Percentiles rank a stretch among this genome's conserved stretches.
Conservation (phyloP, 1,140 invertebrate genomes). For the Cherax destructor region DNA sequence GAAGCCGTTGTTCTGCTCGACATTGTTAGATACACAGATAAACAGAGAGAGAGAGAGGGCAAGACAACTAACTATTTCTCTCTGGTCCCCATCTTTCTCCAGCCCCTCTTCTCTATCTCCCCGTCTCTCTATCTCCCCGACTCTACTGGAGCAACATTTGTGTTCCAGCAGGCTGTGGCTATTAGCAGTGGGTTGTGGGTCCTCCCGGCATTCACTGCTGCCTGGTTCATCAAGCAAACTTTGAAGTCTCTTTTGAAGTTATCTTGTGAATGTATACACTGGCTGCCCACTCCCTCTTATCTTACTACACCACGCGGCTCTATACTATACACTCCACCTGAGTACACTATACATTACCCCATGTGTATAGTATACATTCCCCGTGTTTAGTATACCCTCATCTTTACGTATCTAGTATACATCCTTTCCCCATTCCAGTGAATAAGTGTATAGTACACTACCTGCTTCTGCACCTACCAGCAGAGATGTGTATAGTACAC, state of each 20-base stretch:
- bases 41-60: no score
- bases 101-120: not conserved
- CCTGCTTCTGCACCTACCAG: no score
- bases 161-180: conserved; percentile 3
- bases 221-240: not conserved
- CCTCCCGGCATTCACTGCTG: not conserved
- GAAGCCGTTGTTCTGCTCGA: no score
- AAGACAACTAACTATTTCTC: not conserved
- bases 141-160: not conserved
- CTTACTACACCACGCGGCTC: not conserved
- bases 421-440: no score
- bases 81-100: not conserved
- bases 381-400: no score
- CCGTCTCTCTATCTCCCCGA: not conserved
- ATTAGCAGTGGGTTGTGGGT: not conserved
- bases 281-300: not conserved
- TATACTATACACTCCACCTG: not conserved
- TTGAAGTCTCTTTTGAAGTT: conserved; percentile 19
- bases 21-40: no score
- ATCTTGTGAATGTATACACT: not conserved
- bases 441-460: no score
- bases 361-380: no score
- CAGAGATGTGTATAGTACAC: no score
- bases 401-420: no score
- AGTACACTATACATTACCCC: no score